A percentile compares a stretch with the other conserved stretches of the same genome.
phyloP scores from a whole-genome alignment of 2,888 invertebrate species.

The Papilio gigon region DNA sequence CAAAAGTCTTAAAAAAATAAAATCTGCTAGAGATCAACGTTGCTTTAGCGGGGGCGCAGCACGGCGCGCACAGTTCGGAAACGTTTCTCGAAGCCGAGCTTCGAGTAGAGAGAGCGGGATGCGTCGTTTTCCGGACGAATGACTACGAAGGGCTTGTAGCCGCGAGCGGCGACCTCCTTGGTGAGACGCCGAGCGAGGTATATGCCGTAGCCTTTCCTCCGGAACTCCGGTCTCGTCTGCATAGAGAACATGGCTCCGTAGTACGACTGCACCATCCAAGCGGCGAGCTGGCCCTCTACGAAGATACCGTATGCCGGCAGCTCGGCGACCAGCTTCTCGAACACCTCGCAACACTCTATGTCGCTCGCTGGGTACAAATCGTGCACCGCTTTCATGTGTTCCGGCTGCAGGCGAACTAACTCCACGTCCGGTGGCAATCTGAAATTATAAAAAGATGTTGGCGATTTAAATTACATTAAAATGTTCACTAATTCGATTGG shows the following conservation, averaged over 20 bases:
- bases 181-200: conserved; percentile 87
- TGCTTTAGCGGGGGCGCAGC: conserved; percentile 82
- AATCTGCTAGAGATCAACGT: conserved; percentile 79
- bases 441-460: conserved; percentile 41
- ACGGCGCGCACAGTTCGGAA: conserved; percentile 92
- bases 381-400: conserved; percentile 91
- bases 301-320: conserved; percentile 92
- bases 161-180: conserved; percentile 85
- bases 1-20: conserved; percentile 83
- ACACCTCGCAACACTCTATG: conserved; percentile 92
- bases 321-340: conserved; percentile 89
- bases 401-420: conserved; percentile 88
- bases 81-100: conserved; percentile 90
- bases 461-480: not conserved
- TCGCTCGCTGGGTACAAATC: conserved; percentile 94
- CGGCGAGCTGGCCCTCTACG: conserved; percentile 88
- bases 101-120: conserved; percentile 90
- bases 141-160: conserved; percentile 93
- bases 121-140: conserved; percentile 93
- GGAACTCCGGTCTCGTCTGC: conserved; percentile 91
- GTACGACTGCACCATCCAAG: conserved; percentile 96
- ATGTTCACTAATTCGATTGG: no score
- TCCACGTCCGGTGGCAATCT: conserved; percentile 86
- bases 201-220: conserved; percentile 89
- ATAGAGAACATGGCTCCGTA: conserved; percentile 96